A percentile compares a stretch with the other conserved stretches of the same genome.
Evolutionary conservation across 2,888 invertebrate genomes (phyloP).

Genomic region (Tolmerus cingulatus): DNA sequence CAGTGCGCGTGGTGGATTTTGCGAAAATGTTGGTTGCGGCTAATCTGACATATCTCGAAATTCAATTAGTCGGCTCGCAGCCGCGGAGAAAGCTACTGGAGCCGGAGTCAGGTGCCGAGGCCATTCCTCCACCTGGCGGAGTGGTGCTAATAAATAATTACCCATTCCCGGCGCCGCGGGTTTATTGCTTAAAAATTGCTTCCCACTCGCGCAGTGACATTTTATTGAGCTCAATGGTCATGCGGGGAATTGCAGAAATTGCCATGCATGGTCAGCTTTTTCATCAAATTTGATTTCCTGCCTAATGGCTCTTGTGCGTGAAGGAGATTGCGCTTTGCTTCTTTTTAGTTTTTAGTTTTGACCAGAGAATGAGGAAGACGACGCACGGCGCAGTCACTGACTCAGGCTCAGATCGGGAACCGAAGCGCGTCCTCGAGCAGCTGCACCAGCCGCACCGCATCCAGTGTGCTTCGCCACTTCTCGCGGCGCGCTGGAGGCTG

Average conservation of each 20-base stretch:
- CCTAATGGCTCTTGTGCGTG: background rate
- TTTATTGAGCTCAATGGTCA: constrained; percentile 2
- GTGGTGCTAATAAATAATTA: background rate
- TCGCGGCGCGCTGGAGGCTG: background rate
- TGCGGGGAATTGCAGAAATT: constrained; percentile 9
- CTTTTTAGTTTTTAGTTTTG: background rate
- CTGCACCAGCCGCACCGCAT: background rate
- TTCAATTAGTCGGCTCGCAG: background rate
- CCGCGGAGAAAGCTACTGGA: background rate
- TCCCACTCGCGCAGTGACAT: background rate
- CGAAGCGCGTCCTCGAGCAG: background rate
- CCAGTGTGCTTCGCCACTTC: background rate
- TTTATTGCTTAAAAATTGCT: constrained; percentile 11
- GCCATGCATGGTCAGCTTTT: constrained; percentile 8
- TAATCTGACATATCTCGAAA: constrained; percentile 7
- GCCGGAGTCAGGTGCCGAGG: background rate
- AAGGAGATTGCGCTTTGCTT: background rate
- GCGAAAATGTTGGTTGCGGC: background rate
- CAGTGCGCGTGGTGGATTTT: background rate
- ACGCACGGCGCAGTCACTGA: background rate
- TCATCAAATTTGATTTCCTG: constrained; percentile 21
- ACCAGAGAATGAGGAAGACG: background rate
- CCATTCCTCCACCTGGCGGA: background rate
- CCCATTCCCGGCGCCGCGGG: background rate
- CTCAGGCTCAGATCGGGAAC: background rate